These are phyloP conservation scores for Aselliscus stoliczkanus DNA, from an alignment of 2,797 vertebrate species.

Conservation along the genomic window DNA sequence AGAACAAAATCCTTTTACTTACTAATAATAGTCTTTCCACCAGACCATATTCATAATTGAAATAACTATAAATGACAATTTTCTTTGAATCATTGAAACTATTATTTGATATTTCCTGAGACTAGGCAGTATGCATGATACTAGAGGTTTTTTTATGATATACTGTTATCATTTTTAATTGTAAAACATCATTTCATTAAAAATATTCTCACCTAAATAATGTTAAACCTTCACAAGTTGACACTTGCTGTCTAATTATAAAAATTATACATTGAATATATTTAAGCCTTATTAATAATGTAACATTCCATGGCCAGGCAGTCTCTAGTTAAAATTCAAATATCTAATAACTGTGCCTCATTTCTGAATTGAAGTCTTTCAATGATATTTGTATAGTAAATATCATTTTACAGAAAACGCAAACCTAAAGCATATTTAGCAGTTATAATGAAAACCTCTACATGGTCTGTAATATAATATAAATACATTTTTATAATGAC, in stretches of 20 bases:
- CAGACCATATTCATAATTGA: neutral
- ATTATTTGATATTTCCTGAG: constrained; percentile 16
- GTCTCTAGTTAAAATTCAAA: neutral
- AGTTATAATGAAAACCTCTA: neutral
- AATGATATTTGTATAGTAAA: constrained; percentile 16
- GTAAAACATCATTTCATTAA: neutral
- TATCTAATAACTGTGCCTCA: neutral
- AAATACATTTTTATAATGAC: neutral
- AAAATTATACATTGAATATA: neutral
- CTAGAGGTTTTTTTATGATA: neutral
- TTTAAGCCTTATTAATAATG: neutral
- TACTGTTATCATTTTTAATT: neutral
- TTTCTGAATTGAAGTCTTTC: constrained; percentile 24
- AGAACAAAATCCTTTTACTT: neutral
- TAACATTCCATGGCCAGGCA: neutral
- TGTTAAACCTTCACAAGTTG: constrained; percentile 4
- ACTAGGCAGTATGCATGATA: neutral
- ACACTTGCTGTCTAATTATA: constrained; percentile 20
- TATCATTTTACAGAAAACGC: constrained; percentile 24
- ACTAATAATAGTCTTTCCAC: neutral
- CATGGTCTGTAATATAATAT: neutral
- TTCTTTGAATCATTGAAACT: neutral
- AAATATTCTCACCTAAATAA: neutral
- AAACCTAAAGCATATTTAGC: neutral
- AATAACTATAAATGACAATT: neutral